phyloP scores from a whole-genome alignment of 2,888 invertebrate species.

The Chymomyza caudatula region DNA sequence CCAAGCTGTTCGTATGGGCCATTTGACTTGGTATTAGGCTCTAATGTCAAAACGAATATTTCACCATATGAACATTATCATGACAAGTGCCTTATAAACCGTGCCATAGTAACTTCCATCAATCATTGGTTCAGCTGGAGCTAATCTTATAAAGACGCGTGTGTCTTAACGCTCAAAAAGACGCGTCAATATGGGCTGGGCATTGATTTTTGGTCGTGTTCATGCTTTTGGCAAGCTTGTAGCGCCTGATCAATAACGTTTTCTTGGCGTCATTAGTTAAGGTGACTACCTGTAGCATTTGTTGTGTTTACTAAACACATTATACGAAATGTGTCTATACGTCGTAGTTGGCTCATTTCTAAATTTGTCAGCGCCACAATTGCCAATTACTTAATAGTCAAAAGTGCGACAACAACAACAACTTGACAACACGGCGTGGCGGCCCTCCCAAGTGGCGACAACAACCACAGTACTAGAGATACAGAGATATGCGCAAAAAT shows the following conservation, averaged over 20 bases:
- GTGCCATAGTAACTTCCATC: slow-evolving; percentile 1
- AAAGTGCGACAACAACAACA: slow-evolving; percentile 49
- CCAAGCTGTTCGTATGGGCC: too few species aligned
- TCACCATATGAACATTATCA: slow-evolving; percentile 1
- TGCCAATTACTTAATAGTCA: slow-evolving; percentile 66
- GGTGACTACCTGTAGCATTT: slow-evolving; percentile 28
- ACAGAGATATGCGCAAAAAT: not conserved
- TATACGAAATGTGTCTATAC: slow-evolving; percentile 1
- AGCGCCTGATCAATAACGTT: slow-evolving; percentile 47
- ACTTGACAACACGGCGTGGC: slow-evolving; percentile 7
- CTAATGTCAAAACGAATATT: too few species aligned
- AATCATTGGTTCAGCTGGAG: not conserved
- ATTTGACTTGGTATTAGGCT: too few species aligned
- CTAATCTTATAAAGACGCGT: slow-evolving; percentile 6
- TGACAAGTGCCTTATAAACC: not conserved
- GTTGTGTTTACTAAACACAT: slow-evolving; percentile 3
- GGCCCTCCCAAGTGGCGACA: too few species aligned
- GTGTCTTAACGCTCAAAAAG: slow-evolving; percentile 3
- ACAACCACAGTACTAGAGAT: not conserved
- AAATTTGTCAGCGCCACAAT: slow-evolving; percentile 37
- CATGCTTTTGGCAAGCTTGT: slow-evolving; percentile 58
- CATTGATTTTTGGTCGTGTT: slow-evolving; percentile 25
- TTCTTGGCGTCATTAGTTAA: slow-evolving; percentile 50
- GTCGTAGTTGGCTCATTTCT: slow-evolving; percentile 44
- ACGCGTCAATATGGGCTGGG: slow-evolving; percentile 3